phyloP scores from a whole-genome alignment of 1,140 invertebrate species.

The Philaenus spumarius region DNA sequence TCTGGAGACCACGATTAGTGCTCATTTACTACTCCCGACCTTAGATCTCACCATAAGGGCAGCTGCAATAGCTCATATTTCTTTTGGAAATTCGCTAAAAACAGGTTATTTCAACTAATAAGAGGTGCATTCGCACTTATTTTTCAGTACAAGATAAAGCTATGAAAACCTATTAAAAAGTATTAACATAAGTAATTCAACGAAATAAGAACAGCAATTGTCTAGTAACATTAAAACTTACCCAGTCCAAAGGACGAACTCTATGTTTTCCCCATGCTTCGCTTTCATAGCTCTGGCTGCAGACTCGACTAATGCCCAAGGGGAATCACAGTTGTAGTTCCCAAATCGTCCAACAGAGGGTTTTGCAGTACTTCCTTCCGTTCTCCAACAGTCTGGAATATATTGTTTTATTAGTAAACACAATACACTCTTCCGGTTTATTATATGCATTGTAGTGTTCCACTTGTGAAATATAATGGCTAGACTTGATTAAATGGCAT shows the following conservation, averaged over 20 bases:
- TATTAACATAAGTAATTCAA: not conserved
- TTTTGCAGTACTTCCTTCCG: conserved; percentile 27
- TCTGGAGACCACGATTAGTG: no score
- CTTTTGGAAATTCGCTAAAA: not conserved
- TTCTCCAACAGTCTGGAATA: conserved; percentile 21
- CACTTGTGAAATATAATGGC: no score
- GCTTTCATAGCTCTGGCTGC: conserved; percentile 74
- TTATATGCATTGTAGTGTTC: no score
- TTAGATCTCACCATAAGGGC: no score
- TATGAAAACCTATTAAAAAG: not conserved
- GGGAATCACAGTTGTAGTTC: conserved; percentile 81
- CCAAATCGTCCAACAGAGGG: conserved; percentile 59
- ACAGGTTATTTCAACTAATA: no score
- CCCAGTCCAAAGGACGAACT: conserved; percentile 93
- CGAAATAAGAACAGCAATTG: no score
- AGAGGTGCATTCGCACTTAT: not conserved
- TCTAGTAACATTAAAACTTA: no score
- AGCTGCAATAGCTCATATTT: no score
- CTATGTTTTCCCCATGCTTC: conserved; percentile 70
- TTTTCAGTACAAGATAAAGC: not conserved
- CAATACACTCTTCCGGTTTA: no score
- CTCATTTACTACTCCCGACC: no score
- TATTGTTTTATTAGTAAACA: no score
- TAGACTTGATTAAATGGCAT: no score
- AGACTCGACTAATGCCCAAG: conserved; percentile 76